Conservation (phyloP, 1,140 invertebrate genomes). For the Hermatobates lingyangjiaoensis region DNA sequence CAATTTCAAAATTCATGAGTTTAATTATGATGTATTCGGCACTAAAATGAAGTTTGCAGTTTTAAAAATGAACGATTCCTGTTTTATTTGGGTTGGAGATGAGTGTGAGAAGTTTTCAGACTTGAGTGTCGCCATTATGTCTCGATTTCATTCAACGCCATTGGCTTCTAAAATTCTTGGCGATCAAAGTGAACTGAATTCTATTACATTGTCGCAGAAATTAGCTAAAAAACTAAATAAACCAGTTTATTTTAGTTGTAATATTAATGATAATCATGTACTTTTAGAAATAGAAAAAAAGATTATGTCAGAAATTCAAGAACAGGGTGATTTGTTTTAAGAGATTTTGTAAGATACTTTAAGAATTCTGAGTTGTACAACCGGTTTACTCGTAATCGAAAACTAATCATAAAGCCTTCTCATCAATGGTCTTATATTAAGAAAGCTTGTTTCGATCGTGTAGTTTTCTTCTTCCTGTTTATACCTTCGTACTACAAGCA, state of each 20-base stretch:
- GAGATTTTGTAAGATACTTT: too few species aligned
- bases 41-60: slow-evolving; percentile 4
- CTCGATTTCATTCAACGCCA: slow-evolving; percentile 19
- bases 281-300: slow-evolving; percentile 22
- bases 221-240: slow-evolving; percentile 23
- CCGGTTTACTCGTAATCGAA: too few species aligned
- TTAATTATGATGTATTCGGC: neutral
- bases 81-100: slow-evolving; percentile 8
- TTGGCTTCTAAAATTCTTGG: slow-evolving; percentile 26
- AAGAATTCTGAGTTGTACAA: too few species aligned
- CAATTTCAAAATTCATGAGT: slow-evolving; percentile 3
- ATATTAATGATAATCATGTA: slow-evolving; percentile 20
- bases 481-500: too few species aligned
- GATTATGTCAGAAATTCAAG: slow-evolving; percentile 23
- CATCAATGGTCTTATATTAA: too few species aligned
- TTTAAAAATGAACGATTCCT: slow-evolving; percentile 8
- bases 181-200: slow-evolving; percentile 19
- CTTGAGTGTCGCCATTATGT: slow-evolving; percentile 22
- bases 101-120: slow-evolving; percentile 14
- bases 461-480: too few species aligned
- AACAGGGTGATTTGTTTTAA: slow-evolving; percentile 4
- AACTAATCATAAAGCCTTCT: too few species aligned
- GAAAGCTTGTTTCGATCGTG: too few species aligned
- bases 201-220: slow-evolving; percentile 22
- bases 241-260: slow-evolving; percentile 27